These are phyloP conservation scores for Spodoptera littoralis DNA, from an alignment of 2,888 invertebrate genomes.

Conservation along the genomic window DNA sequence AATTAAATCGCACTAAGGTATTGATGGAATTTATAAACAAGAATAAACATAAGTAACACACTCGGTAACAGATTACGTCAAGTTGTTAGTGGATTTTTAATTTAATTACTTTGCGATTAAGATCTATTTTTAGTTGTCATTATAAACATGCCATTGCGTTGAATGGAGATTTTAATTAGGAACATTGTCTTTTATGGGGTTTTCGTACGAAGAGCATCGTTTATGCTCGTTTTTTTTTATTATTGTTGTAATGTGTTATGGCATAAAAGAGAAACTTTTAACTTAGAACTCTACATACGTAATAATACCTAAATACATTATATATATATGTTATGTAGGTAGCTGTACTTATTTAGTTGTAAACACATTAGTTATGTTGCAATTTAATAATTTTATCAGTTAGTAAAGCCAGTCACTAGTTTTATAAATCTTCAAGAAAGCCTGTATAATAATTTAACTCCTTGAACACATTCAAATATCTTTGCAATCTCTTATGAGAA, in stretches of 20 bases:
- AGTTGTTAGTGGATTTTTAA: conserved; percentile 13
- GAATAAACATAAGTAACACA: conserved; percentile 19
- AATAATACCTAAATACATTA: background rate
- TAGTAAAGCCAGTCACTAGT: background rate
- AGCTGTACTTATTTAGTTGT: background rate
- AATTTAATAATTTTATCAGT: conserved; percentile 2
- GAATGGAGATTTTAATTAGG: conserved; percentile 9
- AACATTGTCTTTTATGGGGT: background rate
- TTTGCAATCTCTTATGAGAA: conserved; percentile 4
- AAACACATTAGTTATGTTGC: conserved; percentile 2
- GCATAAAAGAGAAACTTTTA: no score
- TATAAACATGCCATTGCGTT: conserved; percentile 13
- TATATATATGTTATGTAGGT: no score
- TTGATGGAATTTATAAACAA: conserved; percentile 37
- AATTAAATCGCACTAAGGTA: conserved; percentile 2
- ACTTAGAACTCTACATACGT: background rate
- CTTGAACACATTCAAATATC: background rate
- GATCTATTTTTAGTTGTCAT: conserved; percentile 17
- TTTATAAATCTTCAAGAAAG: background rate
- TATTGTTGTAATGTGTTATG: no score
- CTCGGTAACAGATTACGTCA: conserved; percentile 22
- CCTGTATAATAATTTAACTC: background rate
- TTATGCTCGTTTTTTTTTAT: no score
- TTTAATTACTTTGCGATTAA: conserved; percentile 31
- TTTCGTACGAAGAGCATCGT: no score